Evolutionary conservation across 2,888 invertebrate species (phyloP).

Genomic region (Bedellia somnulentella): DNA sequence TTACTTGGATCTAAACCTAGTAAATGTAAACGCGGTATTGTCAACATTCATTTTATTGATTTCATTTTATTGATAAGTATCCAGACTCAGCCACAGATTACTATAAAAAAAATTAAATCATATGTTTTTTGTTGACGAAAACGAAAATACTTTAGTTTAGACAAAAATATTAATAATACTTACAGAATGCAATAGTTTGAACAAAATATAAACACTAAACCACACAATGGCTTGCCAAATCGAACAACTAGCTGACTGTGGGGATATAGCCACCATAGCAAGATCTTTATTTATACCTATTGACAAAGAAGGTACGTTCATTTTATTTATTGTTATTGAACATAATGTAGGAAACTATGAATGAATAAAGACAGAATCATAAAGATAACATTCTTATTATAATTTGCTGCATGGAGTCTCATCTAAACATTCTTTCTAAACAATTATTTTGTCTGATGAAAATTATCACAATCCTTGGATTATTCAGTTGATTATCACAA

Average conservation of each 20-base stretch:
- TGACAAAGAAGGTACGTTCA: slow-evolving; percentile 42
- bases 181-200: no score
- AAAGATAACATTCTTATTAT: background rate
- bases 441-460: background rate
- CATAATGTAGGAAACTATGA: background rate
- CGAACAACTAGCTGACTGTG: slow-evolving; percentile 64
- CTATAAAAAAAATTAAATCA: no score
- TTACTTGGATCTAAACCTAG: no score
- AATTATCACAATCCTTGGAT: background rate
- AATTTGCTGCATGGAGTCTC: background rate
- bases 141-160: no score
- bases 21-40: no score
- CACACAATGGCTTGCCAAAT: slow-evolving; percentile 66
- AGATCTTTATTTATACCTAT: slow-evolving; percentile 60
- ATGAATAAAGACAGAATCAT: background rate
- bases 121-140: no score
- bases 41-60: no score
- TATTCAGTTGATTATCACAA: no score
- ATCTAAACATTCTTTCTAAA: background rate
- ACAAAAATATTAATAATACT: no score
- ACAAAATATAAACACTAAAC: no score
- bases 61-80: no score
- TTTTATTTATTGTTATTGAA: slow-evolving; percentile 2
- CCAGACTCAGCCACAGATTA: no score
- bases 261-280: slow-evolving; percentile 60